A percentile compares a stretch with the other conserved stretches of the same genome.
These are phyloP conservation scores for Acyrthosiphon pisum DNA, from an alignment of 1,140 invertebrate species.

Conservation along the genomic window DNA sequence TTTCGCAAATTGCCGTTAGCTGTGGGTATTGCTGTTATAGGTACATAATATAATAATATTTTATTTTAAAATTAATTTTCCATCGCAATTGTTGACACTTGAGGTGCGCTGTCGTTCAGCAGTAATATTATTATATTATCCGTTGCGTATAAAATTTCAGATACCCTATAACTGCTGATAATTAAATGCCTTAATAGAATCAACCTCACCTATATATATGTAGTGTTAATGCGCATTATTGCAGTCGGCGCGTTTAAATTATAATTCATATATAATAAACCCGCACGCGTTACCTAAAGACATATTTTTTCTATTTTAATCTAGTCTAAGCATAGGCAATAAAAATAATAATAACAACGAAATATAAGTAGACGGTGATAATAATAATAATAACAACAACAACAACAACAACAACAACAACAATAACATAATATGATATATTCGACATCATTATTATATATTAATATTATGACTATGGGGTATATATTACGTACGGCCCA, in stretches of 20 bases:
- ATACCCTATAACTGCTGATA: conserved; percentile 9
- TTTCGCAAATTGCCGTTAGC: background rate
- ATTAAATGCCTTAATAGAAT: background rate
- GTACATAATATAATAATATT: background rate
- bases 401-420: no score
- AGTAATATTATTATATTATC: background rate
- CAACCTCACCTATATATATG: background rate
- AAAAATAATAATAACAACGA: background rate
- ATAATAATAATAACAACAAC: no score
- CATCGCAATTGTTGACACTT: background rate
- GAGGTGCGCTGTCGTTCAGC: background rate
- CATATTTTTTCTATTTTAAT: background rate
- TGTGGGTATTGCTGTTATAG: no score
- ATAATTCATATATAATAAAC: background rate
- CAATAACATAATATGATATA: no score
- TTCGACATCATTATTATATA: background rate
- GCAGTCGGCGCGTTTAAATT: background rate
- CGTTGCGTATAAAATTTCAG: background rate
- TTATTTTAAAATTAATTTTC: background rate
- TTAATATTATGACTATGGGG: background rate
- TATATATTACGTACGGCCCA: background rate
- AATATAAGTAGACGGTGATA: no score
- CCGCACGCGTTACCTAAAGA: background rate
- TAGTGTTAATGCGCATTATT: background rate
- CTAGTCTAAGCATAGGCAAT: background rate